These are phyloP conservation scores for Zaprionus kolodkinae DNA, from an alignment of 1,140 invertebrate species.

Conservation along the genomic window DNA sequence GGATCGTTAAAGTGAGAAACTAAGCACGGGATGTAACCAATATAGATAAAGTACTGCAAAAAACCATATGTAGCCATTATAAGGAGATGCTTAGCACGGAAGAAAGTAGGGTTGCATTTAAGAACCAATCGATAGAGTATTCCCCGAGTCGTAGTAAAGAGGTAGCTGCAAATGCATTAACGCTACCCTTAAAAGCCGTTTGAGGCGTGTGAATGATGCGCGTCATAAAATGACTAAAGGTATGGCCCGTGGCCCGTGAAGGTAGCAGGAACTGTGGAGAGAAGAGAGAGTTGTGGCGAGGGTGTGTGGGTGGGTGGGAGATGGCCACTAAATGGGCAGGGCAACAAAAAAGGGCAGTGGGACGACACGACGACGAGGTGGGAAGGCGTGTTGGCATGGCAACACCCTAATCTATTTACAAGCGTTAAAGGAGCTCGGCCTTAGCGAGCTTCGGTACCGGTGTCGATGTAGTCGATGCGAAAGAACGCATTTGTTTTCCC, in stretches of 20 bases:
- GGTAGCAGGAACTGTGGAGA: conserved; percentile 2
- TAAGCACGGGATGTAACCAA: too few relatives aligned
- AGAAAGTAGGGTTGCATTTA: not conserved
- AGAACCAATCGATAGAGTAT: conserved; percentile 19
- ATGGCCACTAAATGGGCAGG: not conserved
- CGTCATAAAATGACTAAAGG: conserved; percentile 70
- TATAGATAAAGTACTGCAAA: too few relatives aligned
- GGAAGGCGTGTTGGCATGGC: conserved; percentile 52
- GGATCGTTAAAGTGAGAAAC: too few relatives aligned
- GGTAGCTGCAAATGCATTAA: not conserved
- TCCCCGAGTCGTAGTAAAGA: not conserved
- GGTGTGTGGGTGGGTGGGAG: not conserved
- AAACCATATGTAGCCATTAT: too few relatives aligned
- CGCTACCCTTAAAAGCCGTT: conserved; percentile 7
- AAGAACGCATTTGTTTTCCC: conserved; percentile 59
- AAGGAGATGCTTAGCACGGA: not conserved
- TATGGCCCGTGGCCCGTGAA: conserved; percentile 56
- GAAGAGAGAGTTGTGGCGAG: not conserved
- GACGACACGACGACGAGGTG: conserved; percentile 19
- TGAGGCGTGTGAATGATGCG: conserved; percentile 46
- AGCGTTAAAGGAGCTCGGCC: conserved; percentile 32
- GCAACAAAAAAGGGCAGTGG: conserved; percentile 39
- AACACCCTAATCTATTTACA: conserved; percentile 75
- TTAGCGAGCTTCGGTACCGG: too few relatives aligned
- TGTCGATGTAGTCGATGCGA: too few relatives aligned